These are phyloP conservation scores for Sebastes iracundus DNA, from an alignment of 2,797 vertebrate species.

Conservation along the genomic window DNA sequence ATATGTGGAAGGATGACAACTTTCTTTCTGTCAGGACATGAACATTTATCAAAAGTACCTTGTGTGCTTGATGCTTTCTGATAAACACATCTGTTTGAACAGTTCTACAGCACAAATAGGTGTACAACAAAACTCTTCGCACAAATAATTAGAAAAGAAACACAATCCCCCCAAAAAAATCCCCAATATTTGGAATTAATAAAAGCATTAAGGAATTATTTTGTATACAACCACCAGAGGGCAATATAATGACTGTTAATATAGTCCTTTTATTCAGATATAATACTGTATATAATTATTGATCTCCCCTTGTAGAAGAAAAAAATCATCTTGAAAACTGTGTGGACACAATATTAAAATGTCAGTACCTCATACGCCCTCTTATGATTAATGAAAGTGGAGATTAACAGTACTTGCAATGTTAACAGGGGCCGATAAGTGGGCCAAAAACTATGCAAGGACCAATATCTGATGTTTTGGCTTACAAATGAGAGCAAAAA, in stretches of 20 bases:
- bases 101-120: not conserved
- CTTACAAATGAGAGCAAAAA: not conserved
- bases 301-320: not conserved
- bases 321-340: not conserved
- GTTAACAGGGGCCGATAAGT: not conserved
- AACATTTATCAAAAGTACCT: not conserved
- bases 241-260: not conserved
- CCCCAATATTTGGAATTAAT: not conserved
- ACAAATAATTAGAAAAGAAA: not conserved
- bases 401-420: not conserved
- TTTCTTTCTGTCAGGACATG: not conserved
- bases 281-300: not conserved
- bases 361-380: not conserved
- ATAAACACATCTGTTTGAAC: not conserved
- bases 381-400: not conserved
- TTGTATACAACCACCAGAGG: constrained; percentile 34
- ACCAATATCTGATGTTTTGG: not conserved
- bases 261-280: not conserved
- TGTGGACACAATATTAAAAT: not conserved
- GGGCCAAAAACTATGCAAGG: not conserved
- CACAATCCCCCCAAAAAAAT: not conserved
- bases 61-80: not conserved
- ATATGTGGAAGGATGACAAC: not conserved
- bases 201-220: not conserved
- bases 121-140: not conserved